Percentiles rank a stretch among this genome's conserved stretches.
Evolutionary conservation across 2,113 vertebrate species (phyloP).

Genomic region (Periophthalmodon schlosseri): DNA sequence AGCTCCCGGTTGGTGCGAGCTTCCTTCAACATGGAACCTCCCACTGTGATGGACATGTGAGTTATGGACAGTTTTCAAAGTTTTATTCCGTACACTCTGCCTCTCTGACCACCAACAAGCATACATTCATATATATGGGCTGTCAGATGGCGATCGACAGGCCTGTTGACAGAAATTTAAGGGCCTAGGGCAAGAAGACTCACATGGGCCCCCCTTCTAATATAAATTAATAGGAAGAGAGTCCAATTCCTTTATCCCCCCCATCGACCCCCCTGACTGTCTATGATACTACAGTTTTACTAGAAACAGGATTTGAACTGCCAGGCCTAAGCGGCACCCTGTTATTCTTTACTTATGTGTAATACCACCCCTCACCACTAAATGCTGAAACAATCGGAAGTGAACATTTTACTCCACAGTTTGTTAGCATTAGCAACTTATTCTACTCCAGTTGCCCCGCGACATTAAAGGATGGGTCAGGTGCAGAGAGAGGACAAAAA

Average conservation of each 20-base stretch:
- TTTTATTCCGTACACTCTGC: slow-evolving; percentile 8
- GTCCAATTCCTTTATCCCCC: no score
- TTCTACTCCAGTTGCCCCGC: no score
- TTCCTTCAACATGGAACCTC: slow-evolving; percentile 40
- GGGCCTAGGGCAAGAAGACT: no score
- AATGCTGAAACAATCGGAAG: neutral
- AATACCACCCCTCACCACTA: neutral
- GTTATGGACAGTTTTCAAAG: slow-evolving; percentile 51
- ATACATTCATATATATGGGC: neutral
- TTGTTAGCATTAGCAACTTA: no score
- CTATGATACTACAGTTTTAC: no score
- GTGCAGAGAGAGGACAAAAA: no score
- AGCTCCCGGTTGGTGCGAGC: slow-evolving; percentile 44
- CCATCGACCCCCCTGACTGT: no score
- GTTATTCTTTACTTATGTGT: neutral
- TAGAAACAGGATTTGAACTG: neutral
- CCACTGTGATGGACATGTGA: slow-evolving; percentile 48
- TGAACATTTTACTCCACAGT: neutral
- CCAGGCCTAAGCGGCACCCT: neutral
- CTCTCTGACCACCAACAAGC: neutral
- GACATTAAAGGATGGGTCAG: no score
- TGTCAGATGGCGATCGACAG: neutral
- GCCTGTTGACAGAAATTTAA: no score
- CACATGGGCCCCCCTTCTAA: no score
- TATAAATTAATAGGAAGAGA: no score